phyloP scores from a whole-genome alignment of 2,888 invertebrate genomes.

The Pimpla rufipes region DNA sequence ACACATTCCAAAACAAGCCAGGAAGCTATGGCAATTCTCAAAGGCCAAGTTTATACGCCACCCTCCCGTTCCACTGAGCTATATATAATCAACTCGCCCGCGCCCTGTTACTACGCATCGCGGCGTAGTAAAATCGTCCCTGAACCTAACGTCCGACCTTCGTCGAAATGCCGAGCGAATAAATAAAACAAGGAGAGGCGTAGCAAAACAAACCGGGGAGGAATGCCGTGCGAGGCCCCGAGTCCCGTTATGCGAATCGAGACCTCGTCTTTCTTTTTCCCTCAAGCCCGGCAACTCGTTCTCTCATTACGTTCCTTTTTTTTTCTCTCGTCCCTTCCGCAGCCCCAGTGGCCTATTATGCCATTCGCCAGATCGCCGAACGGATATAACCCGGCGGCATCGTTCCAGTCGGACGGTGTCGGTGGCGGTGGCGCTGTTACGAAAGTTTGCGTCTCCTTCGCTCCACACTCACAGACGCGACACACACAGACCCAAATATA shows the following conservation, averaged over 20 bases:
- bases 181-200: slow-evolving; percentile 54
- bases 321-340: slow-evolving; percentile 23
- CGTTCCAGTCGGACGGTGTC: neutral
- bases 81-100: neutral
- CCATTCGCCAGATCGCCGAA: slow-evolving; percentile 44
- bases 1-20: no score
- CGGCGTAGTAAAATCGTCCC: slow-evolving; percentile 52
- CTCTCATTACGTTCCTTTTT: slow-evolving; percentile 46
- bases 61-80: neutral
- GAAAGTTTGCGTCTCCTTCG: slow-evolving; percentile 53
- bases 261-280: slow-evolving; percentile 49
- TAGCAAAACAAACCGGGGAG: slow-evolving; percentile 50
- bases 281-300: slow-evolving; percentile 36
- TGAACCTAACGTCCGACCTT: slow-evolving; percentile 59
- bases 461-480: neutral
- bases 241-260: slow-evolving; percentile 65
- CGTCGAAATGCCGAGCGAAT: slow-evolving; percentile 40
- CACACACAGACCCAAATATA: neutral
- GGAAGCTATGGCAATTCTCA: no score
- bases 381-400: slow-evolving; percentile 36
- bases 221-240: slow-evolving; percentile 34
- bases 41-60: no score
- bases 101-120: neutral
- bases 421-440: slow-evolving; percentile 12
- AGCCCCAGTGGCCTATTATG: slow-evolving; percentile 34